These are phyloP conservation scores for Drosophila pegasa DNA, from an alignment of 2,888 invertebrate species.

Conservation along the genomic window DNA sequence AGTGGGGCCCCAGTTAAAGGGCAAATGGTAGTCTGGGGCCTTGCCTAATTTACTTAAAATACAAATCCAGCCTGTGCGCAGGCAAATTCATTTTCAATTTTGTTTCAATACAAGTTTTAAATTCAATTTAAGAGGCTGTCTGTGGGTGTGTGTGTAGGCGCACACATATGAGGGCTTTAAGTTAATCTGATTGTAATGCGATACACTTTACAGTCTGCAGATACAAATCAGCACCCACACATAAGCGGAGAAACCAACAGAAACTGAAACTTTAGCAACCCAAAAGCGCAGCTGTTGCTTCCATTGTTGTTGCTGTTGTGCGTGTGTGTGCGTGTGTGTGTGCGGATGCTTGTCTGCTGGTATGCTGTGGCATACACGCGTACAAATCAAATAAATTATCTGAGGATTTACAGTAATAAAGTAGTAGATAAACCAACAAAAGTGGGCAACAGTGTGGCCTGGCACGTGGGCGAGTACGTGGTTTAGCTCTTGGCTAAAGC, in stretches of 20 bases:
- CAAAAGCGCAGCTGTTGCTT: conserved; percentile 71
- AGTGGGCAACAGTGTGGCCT: conserved; percentile 53
- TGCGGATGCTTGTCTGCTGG: conserved; percentile 24
- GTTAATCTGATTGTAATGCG: conserved; percentile 78
- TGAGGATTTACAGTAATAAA: conserved; percentile 77
- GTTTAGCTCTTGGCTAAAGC: conserved; percentile 17
- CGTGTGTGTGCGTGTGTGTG: conserved; percentile 12
- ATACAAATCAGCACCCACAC: conserved; percentile 76
- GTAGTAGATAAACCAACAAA: conserved; percentile 76
- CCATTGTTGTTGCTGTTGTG: conserved; percentile 30
- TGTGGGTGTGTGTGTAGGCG: background rate
- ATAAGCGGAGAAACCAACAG: conserved; percentile 43
- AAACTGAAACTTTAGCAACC: conserved; percentile 39
- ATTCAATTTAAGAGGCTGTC: conserved; percentile 64
- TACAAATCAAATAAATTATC: conserved; percentile 78
- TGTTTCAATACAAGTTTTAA: conserved; percentile 68
- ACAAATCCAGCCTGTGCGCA: conserved; percentile 26
- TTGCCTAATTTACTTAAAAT: conserved; percentile 70
- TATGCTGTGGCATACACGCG: conserved; percentile 57
- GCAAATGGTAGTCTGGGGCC: conserved; percentile 1
- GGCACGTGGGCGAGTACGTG: conserved; percentile 48
- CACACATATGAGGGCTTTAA: conserved; percentile 62
- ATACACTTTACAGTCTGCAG: conserved; percentile 76
- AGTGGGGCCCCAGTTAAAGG: conserved; percentile 21
- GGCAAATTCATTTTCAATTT: conserved; percentile 71